phyloP scores from a whole-genome alignment of 2,797 vertebrate genomes.

The Spondyliosoma cantharus region DNA sequence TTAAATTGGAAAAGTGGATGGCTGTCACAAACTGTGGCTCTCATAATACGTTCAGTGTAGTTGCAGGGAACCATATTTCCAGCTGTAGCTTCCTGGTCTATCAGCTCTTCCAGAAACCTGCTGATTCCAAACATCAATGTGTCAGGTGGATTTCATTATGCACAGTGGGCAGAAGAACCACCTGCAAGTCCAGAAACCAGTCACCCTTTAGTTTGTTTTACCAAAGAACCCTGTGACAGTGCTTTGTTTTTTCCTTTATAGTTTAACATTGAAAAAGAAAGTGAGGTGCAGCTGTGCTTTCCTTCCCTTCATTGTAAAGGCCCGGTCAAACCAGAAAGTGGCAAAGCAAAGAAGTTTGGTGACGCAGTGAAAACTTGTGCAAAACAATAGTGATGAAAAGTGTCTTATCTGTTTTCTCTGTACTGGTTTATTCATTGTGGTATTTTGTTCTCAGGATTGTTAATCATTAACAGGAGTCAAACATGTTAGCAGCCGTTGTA shows the following conservation, averaged over 20 bases:
- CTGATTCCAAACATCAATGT: background rate
- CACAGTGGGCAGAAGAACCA: background rate
- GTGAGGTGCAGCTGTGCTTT: background rate
- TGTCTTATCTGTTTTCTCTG: background rate
- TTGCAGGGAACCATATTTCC: background rate
- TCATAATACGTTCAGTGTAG: background rate
- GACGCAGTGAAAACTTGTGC: no score
- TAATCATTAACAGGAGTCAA: background rate
- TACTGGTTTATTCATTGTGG: background rate
- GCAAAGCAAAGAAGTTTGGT: background rate
- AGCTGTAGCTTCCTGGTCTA: slow-evolving; percentile 15
- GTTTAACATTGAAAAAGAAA: background rate
- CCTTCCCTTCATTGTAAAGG: background rate
- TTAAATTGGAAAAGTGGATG: slow-evolving; percentile 10
- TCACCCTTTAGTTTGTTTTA: slow-evolving; percentile 36
- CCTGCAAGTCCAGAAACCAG: background rate
- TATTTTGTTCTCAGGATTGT: background rate
- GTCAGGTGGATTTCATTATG: background rate
- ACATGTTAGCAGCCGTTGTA: background rate
- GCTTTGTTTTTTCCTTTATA: background rate
- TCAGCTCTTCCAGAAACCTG: slow-evolving; percentile 33
- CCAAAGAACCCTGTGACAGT: slow-evolving; percentile 39
- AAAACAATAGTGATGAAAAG: background rate
- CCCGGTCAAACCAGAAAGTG: background rate
- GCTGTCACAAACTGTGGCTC: background rate